Base-by-base conservation (phyloP, 1,140 invertebrate genomes). In the Drosophila oshimai region DNA sequence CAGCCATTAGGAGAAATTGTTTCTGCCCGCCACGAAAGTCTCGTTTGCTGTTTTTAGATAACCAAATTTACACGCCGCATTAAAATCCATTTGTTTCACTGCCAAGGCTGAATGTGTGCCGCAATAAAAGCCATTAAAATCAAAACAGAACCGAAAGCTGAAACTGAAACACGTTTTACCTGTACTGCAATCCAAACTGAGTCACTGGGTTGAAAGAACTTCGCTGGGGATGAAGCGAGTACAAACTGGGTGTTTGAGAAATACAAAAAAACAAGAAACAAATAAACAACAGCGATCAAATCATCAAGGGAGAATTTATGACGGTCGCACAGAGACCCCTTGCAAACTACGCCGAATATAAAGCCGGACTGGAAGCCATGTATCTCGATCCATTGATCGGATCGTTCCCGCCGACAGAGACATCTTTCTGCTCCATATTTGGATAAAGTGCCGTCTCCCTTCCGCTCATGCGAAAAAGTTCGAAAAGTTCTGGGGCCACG, bases 181-280 rank as follows among this genome's bases (percentile, higher is more conserved):
- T 72, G 68, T 34, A 68, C 28, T 41, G 33, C 61, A 34, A 24
- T 47, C 20, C 29, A 65, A 57, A 71, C 68, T 72, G 68, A 72
- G 67, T 72, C 68, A 72, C 68, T 71, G 68, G 68, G 68, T 72
- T 72, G 68, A 72, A 72, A 45, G 68, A 72, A 72, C 68, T 72
- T 45, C 29, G 18, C 9, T 37, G 61, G 61, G 58, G 58, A 65
- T 65, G 42, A 50, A 39, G 57, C 54, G 26, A 42, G 34, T 44
- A 62, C 58, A 62, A 61, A 31, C 22, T 57, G 57, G 17, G 34
- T 17, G 20, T 18, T 42, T 6, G 15, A 55, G 9, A 24, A 13
- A 33, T 61, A 54, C 49, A 41, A 13, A 42, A 20, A 37, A n/a
- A 6, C 17, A 7, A 36, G 22, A 17, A 47, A 28, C 28, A 28